Conservation (phyloP, 2,113 vertebrate species). For the Phylloscopus trochiloides region DNA sequence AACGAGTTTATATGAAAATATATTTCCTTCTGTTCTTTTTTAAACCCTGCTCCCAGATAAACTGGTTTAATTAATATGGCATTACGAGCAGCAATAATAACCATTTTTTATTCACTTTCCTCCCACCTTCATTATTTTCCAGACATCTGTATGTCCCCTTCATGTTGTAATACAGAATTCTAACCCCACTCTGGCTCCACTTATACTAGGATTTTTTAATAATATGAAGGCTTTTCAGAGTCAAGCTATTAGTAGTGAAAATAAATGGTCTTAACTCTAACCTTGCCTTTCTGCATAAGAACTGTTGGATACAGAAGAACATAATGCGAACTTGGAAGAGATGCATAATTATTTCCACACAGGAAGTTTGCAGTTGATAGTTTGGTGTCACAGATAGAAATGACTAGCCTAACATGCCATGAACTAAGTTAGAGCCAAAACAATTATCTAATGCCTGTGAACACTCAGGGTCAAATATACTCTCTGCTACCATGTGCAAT, state of each 20-base stretch:
- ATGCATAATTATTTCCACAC: constrained; percentile 52
- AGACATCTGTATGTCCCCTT: neutral
- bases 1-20: neutral
- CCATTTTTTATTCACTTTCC: neutral
- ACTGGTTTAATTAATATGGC: neutral
- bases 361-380: constrained; percentile 54
- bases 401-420: constrained; percentile 24
- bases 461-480: neutral
- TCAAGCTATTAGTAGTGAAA: constrained; percentile 12
- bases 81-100: neutral
- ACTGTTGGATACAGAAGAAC: neutral
- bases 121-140: constrained; percentile 6
- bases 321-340: neutral
- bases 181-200: neutral
- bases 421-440: constrained; percentile 31
- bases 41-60: neutral
- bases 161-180: neutral
- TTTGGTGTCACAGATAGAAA: constrained; percentile 27
- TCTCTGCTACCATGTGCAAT: neutral
- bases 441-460: constrained; percentile 25
- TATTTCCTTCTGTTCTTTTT: constrained; percentile 5
- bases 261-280: neutral
- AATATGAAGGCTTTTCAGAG: neutral
- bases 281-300: neutral
- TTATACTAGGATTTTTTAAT: neutral